Percentiles rank a stretch among this genome's conserved stretches.
Conservation (phyloP, 1,140 invertebrate genomes). For the Leptinotarsa lineolata region DNA sequence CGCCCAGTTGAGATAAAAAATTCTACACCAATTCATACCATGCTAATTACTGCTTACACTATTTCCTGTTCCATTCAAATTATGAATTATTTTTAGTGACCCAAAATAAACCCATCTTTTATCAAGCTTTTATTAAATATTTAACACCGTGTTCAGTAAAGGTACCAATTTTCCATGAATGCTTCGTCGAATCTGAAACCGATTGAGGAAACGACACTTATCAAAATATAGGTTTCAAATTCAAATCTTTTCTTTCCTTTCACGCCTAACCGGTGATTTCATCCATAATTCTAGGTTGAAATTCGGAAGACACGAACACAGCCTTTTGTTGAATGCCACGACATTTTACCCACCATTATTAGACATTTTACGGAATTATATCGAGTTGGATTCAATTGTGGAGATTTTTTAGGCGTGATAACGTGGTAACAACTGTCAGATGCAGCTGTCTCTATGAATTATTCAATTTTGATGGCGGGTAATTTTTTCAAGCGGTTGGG, state of each 20-base stretch:
- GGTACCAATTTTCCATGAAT: too few species aligned
- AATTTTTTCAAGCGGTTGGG: background rate
- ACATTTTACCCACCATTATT: background rate
- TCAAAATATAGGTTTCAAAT: background rate
- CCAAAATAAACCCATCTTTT: too few species aligned
- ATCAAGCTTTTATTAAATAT: too few species aligned
- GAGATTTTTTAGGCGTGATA: slow-evolving; percentile 8
- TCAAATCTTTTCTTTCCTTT: background rate
- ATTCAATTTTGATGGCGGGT: slow-evolving; percentile 2
- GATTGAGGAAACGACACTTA: too few species aligned
- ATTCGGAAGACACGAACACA: background rate
- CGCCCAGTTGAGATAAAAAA: too few species aligned
- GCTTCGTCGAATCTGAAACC: too few species aligned
- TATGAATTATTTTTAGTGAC: too few species aligned
- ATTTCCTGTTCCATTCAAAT: too few species aligned
- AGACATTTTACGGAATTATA: background rate
- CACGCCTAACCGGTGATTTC: background rate
- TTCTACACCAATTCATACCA: too few species aligned
- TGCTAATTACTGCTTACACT: too few species aligned
- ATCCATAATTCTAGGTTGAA: slow-evolving; percentile 5
- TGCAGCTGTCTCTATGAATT: slow-evolving; percentile 2
- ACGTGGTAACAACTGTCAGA: background rate
- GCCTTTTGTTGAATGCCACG: background rate
- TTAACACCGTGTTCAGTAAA: too few species aligned
- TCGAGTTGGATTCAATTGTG: background rate